Conservation (phyloP, 2,888 invertebrate species). For the Syrphus vitripennis region DNA sequence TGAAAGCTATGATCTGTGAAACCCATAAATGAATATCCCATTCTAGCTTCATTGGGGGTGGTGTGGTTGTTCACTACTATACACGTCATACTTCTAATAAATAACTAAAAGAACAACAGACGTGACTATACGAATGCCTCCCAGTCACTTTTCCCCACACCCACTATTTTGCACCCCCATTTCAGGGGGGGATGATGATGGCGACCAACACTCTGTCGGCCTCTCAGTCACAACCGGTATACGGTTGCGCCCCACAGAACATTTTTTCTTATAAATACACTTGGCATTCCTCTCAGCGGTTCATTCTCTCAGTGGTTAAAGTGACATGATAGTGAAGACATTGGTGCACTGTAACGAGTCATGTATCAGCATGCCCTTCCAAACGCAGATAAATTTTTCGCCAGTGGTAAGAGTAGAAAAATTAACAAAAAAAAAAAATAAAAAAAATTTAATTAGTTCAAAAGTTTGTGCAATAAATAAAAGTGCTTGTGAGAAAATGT, state of each 20-base stretch:
- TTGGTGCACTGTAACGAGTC: conserved; percentile 81
- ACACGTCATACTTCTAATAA: conserved; percentile 1
- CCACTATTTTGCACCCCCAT: conserved; percentile 25
- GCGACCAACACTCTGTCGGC: background rate
- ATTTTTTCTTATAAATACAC: conserved; percentile 78
- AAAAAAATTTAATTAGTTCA: conserved; percentile 18
- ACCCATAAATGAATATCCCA: conserved; percentile 40
- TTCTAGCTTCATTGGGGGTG: conserved; percentile 28
- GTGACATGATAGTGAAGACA: conserved; percentile 82
- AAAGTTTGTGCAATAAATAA: conserved; percentile 17
- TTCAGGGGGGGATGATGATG: conserved; percentile 25
- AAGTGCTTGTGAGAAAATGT: conserved; percentile 61
- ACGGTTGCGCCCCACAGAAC: conserved; percentile 31
- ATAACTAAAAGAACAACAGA: background rate
- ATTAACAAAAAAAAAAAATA: conserved; percentile 30
- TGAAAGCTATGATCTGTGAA: conserved; percentile 5
- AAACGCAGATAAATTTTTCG: conserved; percentile 81
- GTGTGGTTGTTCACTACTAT: conserved; percentile 39
- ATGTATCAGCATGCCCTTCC: conserved; percentile 82
- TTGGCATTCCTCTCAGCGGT: conserved; percentile 76
- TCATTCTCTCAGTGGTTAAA: conserved; percentile 81
- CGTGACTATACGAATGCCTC: background rate
- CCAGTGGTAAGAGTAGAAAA: conserved; percentile 79
- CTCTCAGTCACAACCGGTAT: background rate
- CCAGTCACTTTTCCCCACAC: background rate